phyloP scores from a whole-genome alignment of 2,888 invertebrate species.

The Machimus rusticus region DNA sequence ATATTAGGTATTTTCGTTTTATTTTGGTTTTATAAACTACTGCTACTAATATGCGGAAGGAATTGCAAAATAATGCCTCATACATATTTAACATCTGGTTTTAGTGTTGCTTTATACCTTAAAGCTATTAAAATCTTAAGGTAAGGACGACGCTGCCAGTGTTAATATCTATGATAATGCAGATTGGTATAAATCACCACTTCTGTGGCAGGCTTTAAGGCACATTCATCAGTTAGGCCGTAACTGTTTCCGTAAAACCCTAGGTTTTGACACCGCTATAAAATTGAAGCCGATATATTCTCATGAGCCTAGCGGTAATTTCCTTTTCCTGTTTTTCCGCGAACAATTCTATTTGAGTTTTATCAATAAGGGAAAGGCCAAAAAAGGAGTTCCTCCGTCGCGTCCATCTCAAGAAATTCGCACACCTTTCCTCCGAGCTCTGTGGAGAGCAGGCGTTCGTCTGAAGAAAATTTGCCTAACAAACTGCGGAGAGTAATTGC shows the following conservation, averaged over 20 bases:
- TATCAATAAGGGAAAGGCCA: not conserved
- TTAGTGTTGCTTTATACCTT: not conserved
- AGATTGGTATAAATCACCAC: not conserved
- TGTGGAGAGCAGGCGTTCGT: not conserved
- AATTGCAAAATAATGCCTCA: not conserved
- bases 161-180: not conserved
- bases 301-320: not conserved
- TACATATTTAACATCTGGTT: not conserved
- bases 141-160: not conserved
- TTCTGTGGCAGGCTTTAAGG: not conserved
- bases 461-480: not conserved
- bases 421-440: not conserved
- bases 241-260: not conserved
- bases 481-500: not conserved
- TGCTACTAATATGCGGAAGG: too few relatives aligned
- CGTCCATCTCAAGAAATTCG: not conserved
- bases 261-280: not conserved
- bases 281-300: not conserved
- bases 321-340: not conserved
- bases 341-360: not conserved
- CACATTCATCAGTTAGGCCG: not conserved
- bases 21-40: too few relatives aligned
- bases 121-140: not conserved
- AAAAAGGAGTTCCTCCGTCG: not conserved
- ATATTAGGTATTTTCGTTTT: too few relatives aligned